Base-by-base conservation (phyloP, 2,888 invertebrate species). In the Drosophila affinis region DNA sequence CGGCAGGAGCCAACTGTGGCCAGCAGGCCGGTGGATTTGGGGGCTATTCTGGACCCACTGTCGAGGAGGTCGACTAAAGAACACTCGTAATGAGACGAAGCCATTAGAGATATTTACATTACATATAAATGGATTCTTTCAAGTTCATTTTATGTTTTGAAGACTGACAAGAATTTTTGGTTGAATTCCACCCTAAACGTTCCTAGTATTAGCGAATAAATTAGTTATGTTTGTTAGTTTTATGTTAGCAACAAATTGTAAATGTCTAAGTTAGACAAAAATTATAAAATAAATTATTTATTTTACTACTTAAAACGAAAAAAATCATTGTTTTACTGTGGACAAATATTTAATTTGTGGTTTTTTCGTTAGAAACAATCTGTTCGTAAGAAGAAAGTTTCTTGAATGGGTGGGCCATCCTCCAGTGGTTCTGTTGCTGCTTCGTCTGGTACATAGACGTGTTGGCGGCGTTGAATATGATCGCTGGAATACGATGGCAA, bases 21-120 rank as follows among this genome's bases (percentile, higher is more conserved):
- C 89, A 96, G 95, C 92, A 93, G 93, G 32, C 91, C 93, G 83
- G 95, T 94, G 18, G 95, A 94, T 72, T 94, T 93, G 88, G 95
- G 94, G 87, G 95, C 81, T 75, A 78, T 57, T 89, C 94, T 2
- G 89, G 91, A 12, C 91, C 52, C 14, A 34, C 52, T 3, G 63
- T 61, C 46, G 27, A 52, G 65, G 91, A 91, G 76, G 90, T 89
- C 3, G 91, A 91, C 68, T 91, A 90, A 88, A 34, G 7, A 1
- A 29, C 29, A 29, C 29, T 39, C 6, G 39, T 39, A 39, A 14
- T 7, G 2, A 39, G 14, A 6, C 6, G 14, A 39, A 39, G 39
- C 39, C 39, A 14, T n/a, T 39, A 14, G 39, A 39, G n/a, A 27
- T 14, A 18, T 18, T 45, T 54, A 12, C 5, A n/a, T 7, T 21